Evolutionary conservation across 2,797 vertebrate genomes (phyloP).

Genomic region (Natrix natrix): DNA sequence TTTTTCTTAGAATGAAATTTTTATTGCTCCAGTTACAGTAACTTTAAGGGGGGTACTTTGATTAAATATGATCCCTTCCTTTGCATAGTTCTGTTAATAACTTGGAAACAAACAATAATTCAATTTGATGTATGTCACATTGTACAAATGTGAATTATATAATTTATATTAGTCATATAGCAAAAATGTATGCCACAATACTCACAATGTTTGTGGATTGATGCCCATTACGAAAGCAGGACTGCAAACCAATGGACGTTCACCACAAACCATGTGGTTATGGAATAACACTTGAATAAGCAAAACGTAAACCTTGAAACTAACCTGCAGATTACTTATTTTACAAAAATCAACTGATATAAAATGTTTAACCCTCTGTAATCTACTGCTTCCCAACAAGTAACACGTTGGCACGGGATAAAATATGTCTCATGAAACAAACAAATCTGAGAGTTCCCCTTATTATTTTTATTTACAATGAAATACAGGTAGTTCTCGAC

Average conservation of each 20-base stretch:
- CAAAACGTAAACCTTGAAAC: constrained; percentile 2
- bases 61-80: not conserved
- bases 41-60: not conserved
- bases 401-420: not conserved
- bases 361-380: not conserved
- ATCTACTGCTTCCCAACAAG: not conserved
- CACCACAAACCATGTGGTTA: not conserved
- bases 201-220: not conserved
- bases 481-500: not conserved
- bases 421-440: not conserved
- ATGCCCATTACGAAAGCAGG: not conserved
- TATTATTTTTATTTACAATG: not conserved
- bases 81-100: not conserved
- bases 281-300: not conserved
- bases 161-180: not conserved
- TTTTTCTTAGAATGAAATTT: not conserved
- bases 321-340: not conserved
- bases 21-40: not conserved
- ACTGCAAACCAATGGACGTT: not conserved
- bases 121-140: not conserved
- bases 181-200: not conserved
- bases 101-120: not conserved
- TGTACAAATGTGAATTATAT: not conserved
- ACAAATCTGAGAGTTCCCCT: not conserved
- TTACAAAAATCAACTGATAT: not conserved